A percentile compares a stretch with the other conserved stretches of the same genome.
These are phyloP conservation scores for Pissodes strobi DNA, from an alignment of 1,140 invertebrate genomes.

Conservation along the genomic window DNA sequence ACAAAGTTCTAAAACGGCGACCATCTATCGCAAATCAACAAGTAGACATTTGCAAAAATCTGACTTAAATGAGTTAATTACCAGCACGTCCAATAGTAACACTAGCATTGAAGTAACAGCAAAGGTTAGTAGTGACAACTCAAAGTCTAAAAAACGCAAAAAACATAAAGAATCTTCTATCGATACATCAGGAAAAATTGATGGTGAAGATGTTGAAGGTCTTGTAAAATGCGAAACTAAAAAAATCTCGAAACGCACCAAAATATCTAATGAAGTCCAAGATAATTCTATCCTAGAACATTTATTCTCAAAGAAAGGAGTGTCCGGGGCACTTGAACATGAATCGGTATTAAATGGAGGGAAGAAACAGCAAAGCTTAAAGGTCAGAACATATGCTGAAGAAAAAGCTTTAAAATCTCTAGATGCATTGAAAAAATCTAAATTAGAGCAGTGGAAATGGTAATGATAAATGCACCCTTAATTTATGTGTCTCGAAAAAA, in stretches of 20 bases:
- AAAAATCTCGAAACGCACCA: conserved; percentile 34
- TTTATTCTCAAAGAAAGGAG: conserved; percentile 62
- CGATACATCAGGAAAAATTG: conserved; percentile 50
- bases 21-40: conserved; percentile 53
- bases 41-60: conserved; percentile 40
- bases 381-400: conserved; percentile 58
- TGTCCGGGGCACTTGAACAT: conserved; percentile 63
- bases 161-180: conserved; percentile 33
- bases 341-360: conserved; percentile 61
- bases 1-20: conserved; percentile 60
- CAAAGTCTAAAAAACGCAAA: conserved; percentile 51
- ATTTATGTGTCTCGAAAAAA: too few relatives aligned
- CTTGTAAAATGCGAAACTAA: conserved; percentile 50
- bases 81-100: conserved; percentile 40
- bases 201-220: conserved; percentile 52
- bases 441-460: conserved; percentile 55
- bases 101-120: conserved; percentile 29
- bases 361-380: conserved; percentile 56
- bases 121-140: conserved; percentile 27
- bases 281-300: conserved; percentile 65
- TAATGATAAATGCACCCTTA: conserved; percentile 28
- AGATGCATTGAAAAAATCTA: conserved; percentile 60
- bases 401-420: conserved; percentile 59
- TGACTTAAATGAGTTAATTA: conserved; percentile 48
- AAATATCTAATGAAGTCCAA: conserved; percentile 43